Conservation (phyloP, 1,140 invertebrate genomes). For the Medauroidea extradentata region DNA sequence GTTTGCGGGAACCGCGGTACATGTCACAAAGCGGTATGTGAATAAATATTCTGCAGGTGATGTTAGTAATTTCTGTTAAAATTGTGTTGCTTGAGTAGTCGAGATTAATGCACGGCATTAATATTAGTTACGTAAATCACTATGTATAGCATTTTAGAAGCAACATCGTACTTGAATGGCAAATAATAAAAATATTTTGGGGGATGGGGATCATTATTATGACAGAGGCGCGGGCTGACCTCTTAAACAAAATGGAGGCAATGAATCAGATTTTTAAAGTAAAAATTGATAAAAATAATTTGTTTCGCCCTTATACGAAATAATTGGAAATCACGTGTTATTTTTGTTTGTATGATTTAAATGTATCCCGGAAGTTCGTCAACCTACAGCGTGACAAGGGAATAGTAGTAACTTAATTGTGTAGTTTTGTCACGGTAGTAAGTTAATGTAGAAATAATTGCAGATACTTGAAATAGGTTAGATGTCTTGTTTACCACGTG, state of each 20-base stretch:
- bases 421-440: no score
- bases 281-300: conserved; percentile 40
- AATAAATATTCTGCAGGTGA: neutral
- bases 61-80: neutral
- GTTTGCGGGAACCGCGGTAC: conserved; percentile 9
- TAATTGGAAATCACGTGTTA: conserved; percentile 44
- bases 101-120: neutral
- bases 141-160: no score
- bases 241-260: conserved; percentile 66
- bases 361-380: no score
- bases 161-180: no score
- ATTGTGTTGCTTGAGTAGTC: neutral
- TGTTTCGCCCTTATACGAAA: conserved; percentile 35
- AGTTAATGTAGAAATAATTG: no score
- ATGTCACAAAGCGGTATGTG: neutral
- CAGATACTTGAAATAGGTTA: neutral
- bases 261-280: conserved; percentile 48
- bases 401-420: neutral
- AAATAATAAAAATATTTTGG: no score
- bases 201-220: conserved; percentile 43
- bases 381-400: conserved; percentile 37
- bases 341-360: conserved; percentile 16
- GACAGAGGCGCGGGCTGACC: conserved; percentile 45
- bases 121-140: neutral
- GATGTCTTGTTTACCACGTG: neutral